Conservation (phyloP, 2,113 vertebrate genomes). For the Tinamus guttatus region DNA sequence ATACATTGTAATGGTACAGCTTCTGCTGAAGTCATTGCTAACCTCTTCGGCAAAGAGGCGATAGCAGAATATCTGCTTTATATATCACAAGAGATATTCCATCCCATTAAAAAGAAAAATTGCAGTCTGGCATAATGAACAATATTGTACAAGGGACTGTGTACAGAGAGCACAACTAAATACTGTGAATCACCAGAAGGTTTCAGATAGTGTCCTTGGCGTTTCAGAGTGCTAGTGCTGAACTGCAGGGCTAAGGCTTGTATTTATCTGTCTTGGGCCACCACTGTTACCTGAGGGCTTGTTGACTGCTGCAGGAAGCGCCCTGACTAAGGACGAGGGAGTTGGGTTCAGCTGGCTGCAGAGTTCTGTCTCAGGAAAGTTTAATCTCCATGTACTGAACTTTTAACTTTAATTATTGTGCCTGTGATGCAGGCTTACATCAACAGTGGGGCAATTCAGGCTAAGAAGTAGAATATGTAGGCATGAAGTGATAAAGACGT, state of each 20-base stretch:
- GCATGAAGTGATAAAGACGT: neutral
- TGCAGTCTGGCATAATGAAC: neutral
- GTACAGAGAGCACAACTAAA: neutral
- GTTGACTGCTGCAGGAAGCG: neutral
- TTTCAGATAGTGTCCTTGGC: neutral
- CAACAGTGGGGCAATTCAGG: neutral
- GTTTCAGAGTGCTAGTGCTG: neutral
- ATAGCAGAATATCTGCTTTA: neutral
- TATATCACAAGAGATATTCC: neutral
- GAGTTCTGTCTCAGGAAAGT: neutral
- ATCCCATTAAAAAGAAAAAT: neutral
- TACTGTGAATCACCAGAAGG: neutral
- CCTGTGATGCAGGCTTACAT: neutral
- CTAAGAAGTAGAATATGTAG: neutral
- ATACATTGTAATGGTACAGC: neutral
- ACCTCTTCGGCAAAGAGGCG: neutral
- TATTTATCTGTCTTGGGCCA: neutral
- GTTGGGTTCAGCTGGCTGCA: neutral
- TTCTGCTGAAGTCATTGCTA: neutral
- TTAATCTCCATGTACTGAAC: neutral
- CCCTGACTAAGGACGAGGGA: neutral
- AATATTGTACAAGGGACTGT: neutral
- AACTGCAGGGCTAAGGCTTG: neutral
- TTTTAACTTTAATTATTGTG: constrained; percentile 1
- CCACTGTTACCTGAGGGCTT: neutral